Conservation (phyloP, 2,797 vertebrate species). For the Arnoldichthys spilopterus region DNA sequence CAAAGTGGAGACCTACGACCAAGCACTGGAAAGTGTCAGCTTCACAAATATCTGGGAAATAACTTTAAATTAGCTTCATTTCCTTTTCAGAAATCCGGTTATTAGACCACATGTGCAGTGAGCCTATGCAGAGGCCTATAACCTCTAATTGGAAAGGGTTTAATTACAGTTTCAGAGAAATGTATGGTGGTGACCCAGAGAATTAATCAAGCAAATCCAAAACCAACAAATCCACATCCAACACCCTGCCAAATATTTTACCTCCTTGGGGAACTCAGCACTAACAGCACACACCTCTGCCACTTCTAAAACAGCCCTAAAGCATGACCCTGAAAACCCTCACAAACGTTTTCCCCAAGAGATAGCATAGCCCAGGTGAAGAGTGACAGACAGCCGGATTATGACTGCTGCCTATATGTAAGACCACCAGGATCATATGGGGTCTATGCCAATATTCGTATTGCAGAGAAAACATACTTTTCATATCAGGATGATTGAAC, state of each 20-base stretch:
- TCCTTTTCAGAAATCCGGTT: constrained; percentile 16
- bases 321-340: constrained; percentile 31
- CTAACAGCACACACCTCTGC: constrained; percentile 41
- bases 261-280: constrained; percentile 10
- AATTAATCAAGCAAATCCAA: constrained; percentile 53
- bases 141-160: constrained; percentile 23
- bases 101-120: constrained; percentile 28
- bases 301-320: constrained; percentile 34
- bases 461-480: neutral
- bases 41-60: constrained; percentile 14
- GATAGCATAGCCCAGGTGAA: neutral
- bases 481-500: neutral
- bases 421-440: constrained; percentile 23
- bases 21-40: constrained; percentile 14
- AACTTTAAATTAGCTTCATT: constrained; percentile 21
- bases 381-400: constrained; percentile 20
- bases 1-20: neutral
- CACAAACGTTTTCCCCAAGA: constrained; percentile 27
- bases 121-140: constrained; percentile 37
- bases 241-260: constrained; percentile 28
- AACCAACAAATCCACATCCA: no score
- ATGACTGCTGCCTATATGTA: constrained; percentile 2
- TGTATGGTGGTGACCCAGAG: constrained; percentile 38
- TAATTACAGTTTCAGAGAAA: constrained; percentile 31
- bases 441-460: neutral